Conservation (phyloP, 2,797 vertebrate species). For the Ptychadena robeensis region DNA sequence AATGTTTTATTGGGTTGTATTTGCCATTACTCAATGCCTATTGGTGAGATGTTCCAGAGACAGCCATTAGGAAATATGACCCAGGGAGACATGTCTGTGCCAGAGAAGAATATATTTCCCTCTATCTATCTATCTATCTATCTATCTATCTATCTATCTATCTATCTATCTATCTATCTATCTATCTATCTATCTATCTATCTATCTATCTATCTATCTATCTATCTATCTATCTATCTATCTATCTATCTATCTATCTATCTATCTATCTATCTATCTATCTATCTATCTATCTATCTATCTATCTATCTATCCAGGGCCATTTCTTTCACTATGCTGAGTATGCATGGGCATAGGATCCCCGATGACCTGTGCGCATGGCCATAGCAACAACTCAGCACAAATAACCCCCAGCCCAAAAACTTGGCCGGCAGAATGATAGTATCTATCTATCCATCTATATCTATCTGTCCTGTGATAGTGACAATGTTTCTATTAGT, state of each 20-base stretch:
- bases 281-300: not conserved
- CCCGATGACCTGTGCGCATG: no score
- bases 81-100: not conserved
- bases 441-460: not conserved
- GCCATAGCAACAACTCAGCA: no score
- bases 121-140: not conserved
- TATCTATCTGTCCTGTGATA: no score
- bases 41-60: not conserved
- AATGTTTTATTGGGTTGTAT: constrained; percentile 32
- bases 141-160: not conserved
- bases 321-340: no score
- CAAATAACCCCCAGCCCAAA: no score
- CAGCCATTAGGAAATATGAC: not conserved
- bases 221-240: not conserved
- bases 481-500: no score
- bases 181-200: constrained; percentile 1
- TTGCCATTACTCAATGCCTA: constrained; percentile 37
- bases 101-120: not conserved
- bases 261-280: not conserved
- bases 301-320: not conserved
- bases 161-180: constrained; percentile 6
- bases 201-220: constrained; percentile 1
- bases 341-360: no score
- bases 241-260: not conserved
- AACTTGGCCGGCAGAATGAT: no score